Base-by-base conservation (phyloP, 2,797 vertebrate genomes). In the Urophycis tenuis region DNA sequence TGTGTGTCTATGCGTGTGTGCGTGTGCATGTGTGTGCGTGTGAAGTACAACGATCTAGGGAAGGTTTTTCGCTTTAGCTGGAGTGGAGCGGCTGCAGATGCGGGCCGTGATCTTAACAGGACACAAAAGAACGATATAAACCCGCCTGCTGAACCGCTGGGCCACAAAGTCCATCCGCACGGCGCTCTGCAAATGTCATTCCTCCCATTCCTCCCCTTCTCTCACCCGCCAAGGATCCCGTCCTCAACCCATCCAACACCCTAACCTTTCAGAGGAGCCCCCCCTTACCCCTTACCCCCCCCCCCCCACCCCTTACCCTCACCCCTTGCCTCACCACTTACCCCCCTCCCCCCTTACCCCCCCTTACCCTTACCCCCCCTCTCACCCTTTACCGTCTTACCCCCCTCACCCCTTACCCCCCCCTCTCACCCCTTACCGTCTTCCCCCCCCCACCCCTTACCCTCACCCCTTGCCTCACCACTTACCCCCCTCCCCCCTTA, bases 401-500 rank as follows among this genome's bases (percentile, higher is more conserved):
- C 0, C 17, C 49, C 5, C 77, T 22, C 33, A 19, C 30, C 10
- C 29, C 3, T 11, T 22, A 75, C 25, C 53, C 32, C 8, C 72
- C 69, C 3, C 33, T 72, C 86, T 93, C 88, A 99, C 98, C 96
- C 0, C 17, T 4, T 5, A 5, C 11, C 17, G 0, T 4, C 49
- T 1, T 76, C 25, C 33, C 19, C 30, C 10, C 29, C 3, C 14
- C n/a, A 75, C 25, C 53, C 32, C 8, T 72, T 60, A 3, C 33
- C 72, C 86, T 93, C 88, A 99, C 98, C 96, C 0, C 98, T 94
- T 0, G 95, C 39, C 9, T 1, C 12, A 3, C 14, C 41, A 2
- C 4, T 5, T 17, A 19, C 45, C 17, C 45, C 39, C 39, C 39
- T 5, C 15, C 14, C 41, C 41, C 41, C 10, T 5, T 12, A 8